Base-by-base conservation (phyloP, 2,888 invertebrate species). In the Enchytraeus crypticus region DNA sequence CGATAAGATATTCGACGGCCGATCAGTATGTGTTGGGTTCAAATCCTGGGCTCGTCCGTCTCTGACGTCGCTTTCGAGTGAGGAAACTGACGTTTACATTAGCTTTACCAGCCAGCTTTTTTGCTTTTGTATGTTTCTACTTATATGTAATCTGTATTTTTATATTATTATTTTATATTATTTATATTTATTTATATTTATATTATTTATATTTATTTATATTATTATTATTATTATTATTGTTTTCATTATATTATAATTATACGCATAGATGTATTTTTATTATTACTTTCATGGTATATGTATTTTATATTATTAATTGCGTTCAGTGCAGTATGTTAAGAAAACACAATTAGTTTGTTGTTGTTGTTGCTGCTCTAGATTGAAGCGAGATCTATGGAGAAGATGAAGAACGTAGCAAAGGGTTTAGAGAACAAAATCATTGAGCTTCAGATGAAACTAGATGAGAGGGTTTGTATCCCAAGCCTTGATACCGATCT, bases 351-450 rank as follows among this genome's bases (percentile, higher is more conserved):
- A 14, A 14, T n/a, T 43, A 43, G 43, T 43, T 43, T 43, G 43
- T n/a, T 43, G 11, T 43, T 43, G n/a, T 43, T 43, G n/a, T n/a
- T n/a, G n/a, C n/a, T 38, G 33, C 34, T 38, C 27, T 38, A 54
- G 54, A 54, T 54, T 38, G 54, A 34, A 26, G 38, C 54, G n/a
- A 32, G 32, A n/a, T 92, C 92, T 18, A 87, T 97, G 34, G 91
- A 92, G 72, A 95, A 97, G 78, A 90, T 97, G 66, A 92, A 92
- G 80, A 88, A 87, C 38, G 83, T 92, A 21, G 93, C 93, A 82
- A 89, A 87, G 74, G 97, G 97, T 0, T 81, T 98, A 67, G 98
- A 98, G 81, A 97, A 95, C 80, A 98, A 98, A 83, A 97, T 98
- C 74, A 95, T 98, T 73, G 89, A 90, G 49, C 81, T 97, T 68